Evolutionary conservation across 1,140 invertebrate genomes (phyloP), one percentile per base, ranked within the genome.

Genomic region (Aphis craccivora): DNA sequence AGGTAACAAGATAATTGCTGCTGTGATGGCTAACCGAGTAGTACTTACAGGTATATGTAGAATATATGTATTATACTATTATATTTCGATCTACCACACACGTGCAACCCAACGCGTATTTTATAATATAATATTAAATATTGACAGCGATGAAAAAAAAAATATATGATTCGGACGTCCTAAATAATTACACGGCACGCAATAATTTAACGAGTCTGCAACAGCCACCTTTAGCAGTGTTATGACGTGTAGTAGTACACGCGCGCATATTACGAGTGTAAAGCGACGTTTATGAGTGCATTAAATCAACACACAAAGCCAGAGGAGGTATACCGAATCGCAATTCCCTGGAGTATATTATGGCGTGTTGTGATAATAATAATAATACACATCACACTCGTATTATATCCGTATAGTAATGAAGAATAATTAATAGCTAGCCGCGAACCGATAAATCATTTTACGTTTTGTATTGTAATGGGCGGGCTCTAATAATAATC

Each of bases 81-180:
- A 76, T 76, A n/a, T n/a, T n/a, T 76, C 14, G 30, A n/a, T 76
- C 30, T 67, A n/a, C 60, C 30, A n/a, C 60, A 67, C 60, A 76
- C 60, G 48, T 51, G 48, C 48, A 51, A 45, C 48, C 1, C 48
- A 20, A 51, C 60, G 60, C 60, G n/a, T 6, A n/a, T 76, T n/a
- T n/a, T 76, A 76, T 76, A n/a, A 76, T 76, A 76, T n/a, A 76
- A 76, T 76, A n/a, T 76, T 76, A 76, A 76, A 76, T 35, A 76
- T 76, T 76, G 60, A 76, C 60, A 76, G 60, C 60, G 30, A 14
- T 18, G 60, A 25, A 76, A 76, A 45, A 30, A 30, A 35, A 76
- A 76, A 76, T 76, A 76, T 76, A 76, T 18, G 60, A 76, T n/a
- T 76, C 60, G 60, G 60, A 76, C 60, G 60, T 76, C n/a, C 60